A percentile compares a stretch with the other conserved stretches of the same genome.
phyloP scores from a whole-genome alignment of 1,140 invertebrate genomes.

The Mercenaria mercenaria region DNA sequence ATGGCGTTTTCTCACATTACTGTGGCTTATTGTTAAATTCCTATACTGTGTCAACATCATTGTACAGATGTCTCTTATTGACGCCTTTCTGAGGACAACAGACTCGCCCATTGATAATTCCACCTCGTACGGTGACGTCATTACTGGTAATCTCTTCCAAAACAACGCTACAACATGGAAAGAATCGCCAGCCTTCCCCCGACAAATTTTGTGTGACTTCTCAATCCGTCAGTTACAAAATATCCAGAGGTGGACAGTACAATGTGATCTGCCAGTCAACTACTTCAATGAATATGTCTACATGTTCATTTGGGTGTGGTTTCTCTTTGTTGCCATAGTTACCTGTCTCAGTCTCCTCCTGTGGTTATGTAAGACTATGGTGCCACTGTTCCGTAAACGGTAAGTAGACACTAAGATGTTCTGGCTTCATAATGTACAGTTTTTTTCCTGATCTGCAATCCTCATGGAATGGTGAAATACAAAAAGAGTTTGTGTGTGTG shows the following conservation, averaged over 20 bases:
- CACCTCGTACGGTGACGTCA: conserved; percentile 28
- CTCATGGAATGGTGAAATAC: no score
- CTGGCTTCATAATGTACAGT: no score
- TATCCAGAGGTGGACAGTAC: not conserved
- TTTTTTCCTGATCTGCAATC: no score
- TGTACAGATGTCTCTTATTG: not conserved
- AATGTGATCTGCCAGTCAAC: not conserved
- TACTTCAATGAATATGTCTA: conserved; percentile 45
- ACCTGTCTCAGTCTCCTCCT: not conserved
- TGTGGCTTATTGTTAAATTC: conserved; percentile 32
- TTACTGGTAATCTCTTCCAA: not conserved
- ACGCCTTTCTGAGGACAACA: not conserved
- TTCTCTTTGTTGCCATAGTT: conserved; percentile 34
- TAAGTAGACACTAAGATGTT: no score
- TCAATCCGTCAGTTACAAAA: not conserved
- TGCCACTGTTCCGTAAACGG: conserved; percentile 21
- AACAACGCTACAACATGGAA: conserved; percentile 26
- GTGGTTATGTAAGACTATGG: conserved; percentile 8
- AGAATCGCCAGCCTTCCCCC: not conserved
- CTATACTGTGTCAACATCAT: conserved; percentile 8
- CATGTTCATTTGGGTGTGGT: conserved; percentile 49
- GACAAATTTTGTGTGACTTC: not conserved
- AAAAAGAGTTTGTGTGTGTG: no score
- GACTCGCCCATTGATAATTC: not conserved
- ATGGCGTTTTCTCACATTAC: not conserved